These are phyloP conservation scores for Penaeus indicus DNA, from an alignment of 1,140 invertebrate genomes.

Conservation along the genomic window DNA sequence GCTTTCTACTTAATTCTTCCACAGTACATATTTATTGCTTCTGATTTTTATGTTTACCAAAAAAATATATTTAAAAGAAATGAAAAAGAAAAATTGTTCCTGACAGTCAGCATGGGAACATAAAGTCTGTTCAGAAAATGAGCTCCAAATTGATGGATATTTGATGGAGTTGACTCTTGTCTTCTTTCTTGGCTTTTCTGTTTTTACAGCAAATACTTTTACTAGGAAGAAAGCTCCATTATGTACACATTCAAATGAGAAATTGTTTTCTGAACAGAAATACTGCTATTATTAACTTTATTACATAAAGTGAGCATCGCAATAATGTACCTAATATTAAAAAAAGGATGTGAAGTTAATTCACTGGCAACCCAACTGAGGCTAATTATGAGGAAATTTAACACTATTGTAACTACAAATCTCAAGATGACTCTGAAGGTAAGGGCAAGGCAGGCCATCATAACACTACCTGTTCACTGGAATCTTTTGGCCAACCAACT, in stretches of 20 bases:
- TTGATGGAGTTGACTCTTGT: too few species aligned
- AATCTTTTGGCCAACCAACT: constrained; percentile 19
- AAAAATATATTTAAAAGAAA: not conserved
- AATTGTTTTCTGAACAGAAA: too few species aligned
- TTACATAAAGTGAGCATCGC: constrained; percentile 1
- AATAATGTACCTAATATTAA: not conserved
- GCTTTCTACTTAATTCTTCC: constrained; percentile 42
- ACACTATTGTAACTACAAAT: constrained; percentile 1
- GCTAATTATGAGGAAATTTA: constrained; percentile 16
- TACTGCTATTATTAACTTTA: too few species aligned
- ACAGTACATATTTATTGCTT: constrained; percentile 29
- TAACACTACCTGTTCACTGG: constrained; percentile 33
- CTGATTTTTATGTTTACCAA: constrained; percentile 27
- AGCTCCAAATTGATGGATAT: too few species aligned
- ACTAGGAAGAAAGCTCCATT: too few species aligned
- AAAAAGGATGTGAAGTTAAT: constrained; percentile 15
- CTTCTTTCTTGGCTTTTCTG: too few species aligned
- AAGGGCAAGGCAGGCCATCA: constrained; percentile 46
- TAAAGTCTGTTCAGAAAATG: not conserved
- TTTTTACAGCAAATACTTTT: too few species aligned
- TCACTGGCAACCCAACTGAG: constrained; percentile 53
- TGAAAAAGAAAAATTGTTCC: constrained; percentile 42
- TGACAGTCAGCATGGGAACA: constrained; percentile 62
- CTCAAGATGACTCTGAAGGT: constrained; percentile 39
- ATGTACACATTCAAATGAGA: too few species aligned